A percentile compares a stretch with the other conserved stretches of the same genome.
These are phyloP conservation scores for Tetheella fluctuosa DNA, from an alignment of 2,888 invertebrate species.

Conservation along the genomic window DNA sequence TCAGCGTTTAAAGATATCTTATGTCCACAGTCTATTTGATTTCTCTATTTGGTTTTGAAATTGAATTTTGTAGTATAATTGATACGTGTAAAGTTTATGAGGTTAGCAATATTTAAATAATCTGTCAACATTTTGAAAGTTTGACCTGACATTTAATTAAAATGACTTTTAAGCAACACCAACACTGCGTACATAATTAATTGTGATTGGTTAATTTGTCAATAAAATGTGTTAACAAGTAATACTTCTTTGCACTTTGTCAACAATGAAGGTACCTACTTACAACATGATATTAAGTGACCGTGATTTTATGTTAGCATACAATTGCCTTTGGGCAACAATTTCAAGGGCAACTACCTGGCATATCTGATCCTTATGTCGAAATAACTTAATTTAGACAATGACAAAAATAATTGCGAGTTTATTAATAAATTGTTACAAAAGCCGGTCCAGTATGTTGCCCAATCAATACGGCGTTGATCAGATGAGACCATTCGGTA, in stretches of 20 bases:
- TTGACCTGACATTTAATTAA: not conserved
- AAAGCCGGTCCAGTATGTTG: no score
- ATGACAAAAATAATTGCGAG: no score
- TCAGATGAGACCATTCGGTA: constrained; percentile 18
- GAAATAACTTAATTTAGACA: no score
- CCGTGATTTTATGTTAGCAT: no score
- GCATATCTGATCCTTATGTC: no score
- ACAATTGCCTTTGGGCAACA: no score
- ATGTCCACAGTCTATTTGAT: not conserved
- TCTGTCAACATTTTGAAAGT: no score
- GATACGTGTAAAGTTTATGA: constrained; percentile 1
- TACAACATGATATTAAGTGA: no score
- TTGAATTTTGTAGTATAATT: not conserved
- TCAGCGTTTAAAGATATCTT: not conserved
- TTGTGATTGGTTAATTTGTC: not conserved
- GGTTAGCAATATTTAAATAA: not conserved
- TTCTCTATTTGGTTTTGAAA: constrained; percentile 1
- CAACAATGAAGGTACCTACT: not conserved
- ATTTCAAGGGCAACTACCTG: no score
- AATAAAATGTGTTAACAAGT: not conserved
- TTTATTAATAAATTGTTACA: no score
- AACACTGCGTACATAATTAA: not conserved
- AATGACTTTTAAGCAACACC: not conserved
- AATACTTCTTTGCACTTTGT: not conserved
- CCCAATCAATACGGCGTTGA: no score